Conservation (phyloP, 2,888 invertebrate genomes). For the Drosophila nr. perissopoda region DNA sequence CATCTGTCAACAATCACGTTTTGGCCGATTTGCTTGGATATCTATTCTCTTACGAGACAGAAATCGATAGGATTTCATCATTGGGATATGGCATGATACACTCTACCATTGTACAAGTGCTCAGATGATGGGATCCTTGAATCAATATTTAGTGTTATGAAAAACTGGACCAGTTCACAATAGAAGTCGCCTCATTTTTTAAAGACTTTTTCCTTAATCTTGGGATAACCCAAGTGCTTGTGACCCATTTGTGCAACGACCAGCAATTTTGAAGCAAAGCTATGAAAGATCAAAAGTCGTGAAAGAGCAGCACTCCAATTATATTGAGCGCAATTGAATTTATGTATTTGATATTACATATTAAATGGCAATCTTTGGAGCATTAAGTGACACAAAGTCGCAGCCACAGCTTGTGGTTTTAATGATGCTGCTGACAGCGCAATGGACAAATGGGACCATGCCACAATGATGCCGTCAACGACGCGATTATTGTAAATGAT, state of each 20-base stretch:
- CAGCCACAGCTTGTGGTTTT: constrained; percentile 58
- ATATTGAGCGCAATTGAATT: not conserved
- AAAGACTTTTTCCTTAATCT: not conserved
- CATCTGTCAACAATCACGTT: not conserved
- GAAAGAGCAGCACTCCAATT: not conserved
- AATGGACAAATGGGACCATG: constrained; percentile 7
- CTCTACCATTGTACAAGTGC: not conserved
- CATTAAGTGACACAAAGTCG: constrained; percentile 42
- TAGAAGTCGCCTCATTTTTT: not conserved
- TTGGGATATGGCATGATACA: not conserved
- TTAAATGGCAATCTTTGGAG: constrained; percentile 6
- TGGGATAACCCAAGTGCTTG: not conserved
- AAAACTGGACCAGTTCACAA: not conserved
- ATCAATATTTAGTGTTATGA: not conserved
- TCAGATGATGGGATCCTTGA: not conserved
- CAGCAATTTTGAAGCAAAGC: not conserved
- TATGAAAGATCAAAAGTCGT: not conserved
- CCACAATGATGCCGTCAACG: constrained; percentile 33
- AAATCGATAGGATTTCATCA: too few relatives aligned
- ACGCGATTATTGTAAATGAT: constrained; percentile 73
- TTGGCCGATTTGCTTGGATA: too few relatives aligned
- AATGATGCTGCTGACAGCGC: constrained; percentile 52
- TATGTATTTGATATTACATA: constrained; percentile 2
- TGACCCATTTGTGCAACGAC: not conserved
- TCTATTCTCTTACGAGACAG: too few relatives aligned